These are phyloP conservation scores for Pelagia noctiluca DNA, from an alignment of 30 jellyfish, hydroid and myxozoan genomes.

Conservation along the genomic window DNA sequence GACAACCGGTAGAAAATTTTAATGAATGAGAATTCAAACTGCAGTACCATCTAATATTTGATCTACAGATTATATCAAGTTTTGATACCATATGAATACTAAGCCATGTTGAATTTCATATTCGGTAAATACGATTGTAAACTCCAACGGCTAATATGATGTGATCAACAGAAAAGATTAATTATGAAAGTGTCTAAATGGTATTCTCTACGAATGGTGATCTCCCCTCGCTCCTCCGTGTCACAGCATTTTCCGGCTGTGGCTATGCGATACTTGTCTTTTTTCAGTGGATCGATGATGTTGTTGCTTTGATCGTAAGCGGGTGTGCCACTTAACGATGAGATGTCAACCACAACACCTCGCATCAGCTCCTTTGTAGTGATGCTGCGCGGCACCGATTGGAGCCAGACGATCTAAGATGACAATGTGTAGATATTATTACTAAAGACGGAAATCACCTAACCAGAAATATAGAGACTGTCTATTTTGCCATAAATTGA, in stretches of 20 bases:
- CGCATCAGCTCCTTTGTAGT: neutral
- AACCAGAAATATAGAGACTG: no score
- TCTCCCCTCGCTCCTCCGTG: neutral
- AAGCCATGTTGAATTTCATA: no score
- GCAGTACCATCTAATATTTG: no score
- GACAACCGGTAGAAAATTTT: no score
- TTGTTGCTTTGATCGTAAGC: slow-evolving; percentile 3
- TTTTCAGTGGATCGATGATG: slow-evolving; percentile 32
- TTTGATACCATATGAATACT: no score
- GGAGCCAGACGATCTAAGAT: slow-evolving; percentile 11
- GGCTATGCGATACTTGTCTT: neutral
- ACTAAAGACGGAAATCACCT: no score
- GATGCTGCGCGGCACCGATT: slow-evolving; percentile 4
- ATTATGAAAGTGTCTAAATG: slow-evolving; percentile 12
- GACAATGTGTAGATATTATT: neutral
- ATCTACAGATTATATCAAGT: no score
- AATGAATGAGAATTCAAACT: no score
- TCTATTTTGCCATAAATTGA: no score
- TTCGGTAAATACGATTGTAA: no score
- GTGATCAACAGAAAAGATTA: slow-evolving; percentile 7
- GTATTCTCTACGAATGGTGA: neutral
- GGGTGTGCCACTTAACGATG: slow-evolving; percentile 25
- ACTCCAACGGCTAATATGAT: no score
- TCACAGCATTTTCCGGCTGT: neutral
- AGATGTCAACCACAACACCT: slow-evolving; percentile 34